Evolutionary conservation across 2,797 vertebrate genomes (phyloP).

Genomic region (Loriculus beryllinus): DNA sequence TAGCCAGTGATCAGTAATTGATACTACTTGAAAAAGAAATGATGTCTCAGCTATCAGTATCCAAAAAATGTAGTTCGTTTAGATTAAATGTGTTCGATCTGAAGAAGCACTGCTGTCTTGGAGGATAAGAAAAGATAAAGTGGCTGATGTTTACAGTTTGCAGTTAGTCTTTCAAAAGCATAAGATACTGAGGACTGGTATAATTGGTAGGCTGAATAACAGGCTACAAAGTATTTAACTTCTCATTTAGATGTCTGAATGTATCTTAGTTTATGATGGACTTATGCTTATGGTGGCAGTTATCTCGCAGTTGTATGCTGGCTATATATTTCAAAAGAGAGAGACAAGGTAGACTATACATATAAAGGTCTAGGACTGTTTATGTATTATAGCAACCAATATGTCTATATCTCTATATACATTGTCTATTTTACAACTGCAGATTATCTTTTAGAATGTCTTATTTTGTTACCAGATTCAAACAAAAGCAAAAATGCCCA

Average conservation of each 20-base stretch:
- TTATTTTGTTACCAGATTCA: neutral
- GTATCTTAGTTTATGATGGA: neutral
- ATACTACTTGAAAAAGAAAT: neutral
- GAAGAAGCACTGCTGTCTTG: neutral
- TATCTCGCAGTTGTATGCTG: neutral
- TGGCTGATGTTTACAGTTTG: neutral
- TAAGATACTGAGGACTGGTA: neutral
- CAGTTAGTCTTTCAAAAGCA: neutral
- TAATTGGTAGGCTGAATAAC: neutral
- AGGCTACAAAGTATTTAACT: neutral
- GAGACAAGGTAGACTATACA: neutral
- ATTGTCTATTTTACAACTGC: neutral
- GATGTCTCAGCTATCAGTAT: neutral
- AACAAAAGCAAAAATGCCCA: neutral
- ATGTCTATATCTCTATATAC: neutral
- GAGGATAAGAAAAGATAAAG: neutral
- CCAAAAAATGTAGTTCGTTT: neutral
- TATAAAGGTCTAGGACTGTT: neutral
- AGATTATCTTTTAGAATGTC: neutral
- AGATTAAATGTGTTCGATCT: neutral
- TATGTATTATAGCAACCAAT: neutral
- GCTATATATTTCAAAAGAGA: neutral
- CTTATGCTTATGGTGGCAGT: neutral
- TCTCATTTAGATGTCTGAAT: neutral
- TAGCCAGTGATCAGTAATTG: neutral